Evolutionary conservation across 1,140 invertebrate species (phyloP), one percentile per base, ranked within the genome.

Genomic region (Drosophila lowei): DNA sequence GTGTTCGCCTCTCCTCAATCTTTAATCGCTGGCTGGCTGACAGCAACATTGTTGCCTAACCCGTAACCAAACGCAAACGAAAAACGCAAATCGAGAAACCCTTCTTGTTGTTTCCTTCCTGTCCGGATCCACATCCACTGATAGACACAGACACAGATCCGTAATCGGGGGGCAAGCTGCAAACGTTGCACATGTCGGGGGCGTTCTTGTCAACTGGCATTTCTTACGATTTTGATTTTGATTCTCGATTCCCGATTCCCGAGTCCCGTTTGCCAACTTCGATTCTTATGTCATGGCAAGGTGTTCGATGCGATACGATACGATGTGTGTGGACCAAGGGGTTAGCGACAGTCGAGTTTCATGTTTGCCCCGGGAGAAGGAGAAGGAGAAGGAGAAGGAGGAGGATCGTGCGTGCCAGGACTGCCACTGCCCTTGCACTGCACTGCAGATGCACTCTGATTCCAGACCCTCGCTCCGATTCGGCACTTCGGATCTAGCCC

Each of bases 101-200:
- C 49, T 28, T 11, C 25, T n/a, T 62, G 13, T 25, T 21, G 9
- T 18, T 47, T 59, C n/a, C 42, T 15, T 34, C 28, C 50, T 21
- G 52, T 44, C 30, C 21, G n/a, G 50, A 47, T 57, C 21, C 43
- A 11, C n/a, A 60, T 42, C 42, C 57, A 42, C 30, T 54, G 42
- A 11, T 28, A 8, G 30, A 34, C 30, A 25, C 23, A 5, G 50
- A 41, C 53, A 42, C 49, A 43, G 44, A 71, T 71, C 61, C 42
- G 42, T 61, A 56, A 47, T 57, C 70, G 59, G 54, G 34, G 49
- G 49, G 67, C 72, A 85, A 85, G 80, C 81, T 85, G 80, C 80
- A 85, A 85, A 54, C 49, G 72, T 77, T 85, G 80, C 80, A 85
- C 80, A 85, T 85, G 80, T 80, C 80, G 77, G 58, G 63, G 80